These are phyloP conservation scores for Exaiptasia diaphana DNA, from an alignment of 64 coral and sea anemone species.

Conservation along the genomic window DNA sequence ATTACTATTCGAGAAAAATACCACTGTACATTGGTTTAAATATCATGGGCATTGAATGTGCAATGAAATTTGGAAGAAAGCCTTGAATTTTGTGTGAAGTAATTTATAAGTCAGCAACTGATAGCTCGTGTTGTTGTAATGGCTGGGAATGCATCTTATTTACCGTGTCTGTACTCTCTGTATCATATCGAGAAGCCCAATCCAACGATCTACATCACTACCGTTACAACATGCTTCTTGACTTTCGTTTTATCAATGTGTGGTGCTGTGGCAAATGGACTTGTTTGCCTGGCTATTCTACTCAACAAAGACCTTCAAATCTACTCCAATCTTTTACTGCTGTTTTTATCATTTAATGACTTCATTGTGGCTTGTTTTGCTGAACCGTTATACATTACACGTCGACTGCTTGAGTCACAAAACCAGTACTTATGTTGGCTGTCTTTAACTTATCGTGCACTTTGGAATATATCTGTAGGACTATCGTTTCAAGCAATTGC, in stretches of 20 bases:
- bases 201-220: not conserved
- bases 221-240: conserved; percentile 5
- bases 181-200: conserved; percentile 12
- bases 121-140: no score
- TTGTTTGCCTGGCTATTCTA: conserved; percentile 27
- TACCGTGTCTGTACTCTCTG: conserved; percentile 4
- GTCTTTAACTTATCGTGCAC: conserved; percentile 8
- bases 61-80: no score
- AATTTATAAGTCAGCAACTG: no score
- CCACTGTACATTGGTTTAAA: no score
- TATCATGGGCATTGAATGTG: no score
- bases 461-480: conserved; percentile 48
- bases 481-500: conserved; percentile 19
- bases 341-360: conserved; percentile 34
- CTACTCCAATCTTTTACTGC: conserved; percentile 19
- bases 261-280: not conserved
- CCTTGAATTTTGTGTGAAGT: no score
- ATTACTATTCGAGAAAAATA: no score
- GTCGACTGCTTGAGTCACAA: conserved; percentile 9
- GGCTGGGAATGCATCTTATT: not conserved
- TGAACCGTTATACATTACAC: conserved; percentile 28
- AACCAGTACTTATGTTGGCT: conserved; percentile 37
- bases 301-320: not conserved
- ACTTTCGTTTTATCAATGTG: not conserved
- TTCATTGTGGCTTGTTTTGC: conserved; percentile 7